These are phyloP conservation scores for Caenorhabditis plicata DNA, from an alignment of 2,888 invertebrate genomes.

Conservation along the genomic window DNA sequence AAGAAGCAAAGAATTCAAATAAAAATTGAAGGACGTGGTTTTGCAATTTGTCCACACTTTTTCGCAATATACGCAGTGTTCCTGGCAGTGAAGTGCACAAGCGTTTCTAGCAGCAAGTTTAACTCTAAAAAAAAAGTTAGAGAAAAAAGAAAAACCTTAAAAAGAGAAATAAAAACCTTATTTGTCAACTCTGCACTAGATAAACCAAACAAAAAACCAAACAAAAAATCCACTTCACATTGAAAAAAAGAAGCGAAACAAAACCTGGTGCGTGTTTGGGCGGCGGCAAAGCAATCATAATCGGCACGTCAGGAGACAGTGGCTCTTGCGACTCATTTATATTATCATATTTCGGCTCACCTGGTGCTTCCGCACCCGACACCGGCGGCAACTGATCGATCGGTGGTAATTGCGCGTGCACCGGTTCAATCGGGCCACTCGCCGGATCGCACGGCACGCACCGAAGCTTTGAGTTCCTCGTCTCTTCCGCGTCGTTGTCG, in stretches of 20 bases:
- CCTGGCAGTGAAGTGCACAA: no score
- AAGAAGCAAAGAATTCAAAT: no score
- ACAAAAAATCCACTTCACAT: no score
- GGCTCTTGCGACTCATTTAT: slow-evolving; percentile 16
- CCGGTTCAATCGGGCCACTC: slow-evolving; percentile 13
- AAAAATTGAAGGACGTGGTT: no score
- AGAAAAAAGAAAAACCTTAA: no score
- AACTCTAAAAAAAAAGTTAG: not conserved
- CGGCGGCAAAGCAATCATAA: not conserved
- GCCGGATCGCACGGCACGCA: slow-evolving; percentile 32
- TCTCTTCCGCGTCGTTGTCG: slow-evolving; percentile 25
- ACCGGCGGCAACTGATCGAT: slow-evolving; percentile 27
- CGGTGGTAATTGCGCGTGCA: slow-evolving; percentile 17
- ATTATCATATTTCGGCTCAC: slow-evolving; percentile 19
- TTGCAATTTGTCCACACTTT: no score
- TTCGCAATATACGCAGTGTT: no score
- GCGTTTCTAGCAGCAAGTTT: not conserved
- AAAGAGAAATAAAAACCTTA: no score
- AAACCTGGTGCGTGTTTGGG: not conserved
- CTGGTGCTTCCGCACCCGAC: slow-evolving; percentile 14
- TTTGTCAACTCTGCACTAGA: no score
- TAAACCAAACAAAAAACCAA: no score
- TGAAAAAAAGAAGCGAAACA: no score
- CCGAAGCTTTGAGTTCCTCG: slow-evolving; percentile 21
- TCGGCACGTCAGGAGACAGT: slow-evolving; percentile 1